Base-by-base conservation (phyloP, 2,888 invertebrate genomes). In the Megamerina dolium region DNA sequence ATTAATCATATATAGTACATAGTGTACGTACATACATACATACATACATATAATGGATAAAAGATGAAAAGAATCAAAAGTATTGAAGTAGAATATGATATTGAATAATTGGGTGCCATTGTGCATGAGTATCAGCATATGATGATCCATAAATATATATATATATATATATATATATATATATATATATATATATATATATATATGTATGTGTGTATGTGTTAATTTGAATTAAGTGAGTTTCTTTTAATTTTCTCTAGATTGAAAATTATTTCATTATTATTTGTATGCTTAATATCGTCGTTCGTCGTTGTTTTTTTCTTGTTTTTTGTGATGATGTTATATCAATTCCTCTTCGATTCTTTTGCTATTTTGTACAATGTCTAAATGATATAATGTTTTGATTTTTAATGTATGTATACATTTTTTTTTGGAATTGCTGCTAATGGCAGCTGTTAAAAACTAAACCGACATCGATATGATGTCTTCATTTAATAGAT, bases 11-110 rank as follows among this genome's bases (percentile, higher is more conserved):
- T 33, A n/a, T n/a, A n/a, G n/a, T n/a, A n/a, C n/a, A n/a, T n/a
- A n/a, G n/a, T n/a, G n/a, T n/a, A n/a, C n/a, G n/a, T n/a, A n/a
- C n/a, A n/a, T n/a, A n/a, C n/a, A n/a, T n/a, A n/a, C n/a, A n/a
- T n/a, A n/a, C n/a, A n/a, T n/a, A n/a, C n/a, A n/a, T n/a, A n/a
- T 45, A 45, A 45, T 45, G 40, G 45, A 41, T 41, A 45, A 45
- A 40, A 41, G 37, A 45, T 45, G 45, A 45, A 45, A 41, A 45
- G 37, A 41, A 45, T 45, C 41, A 45, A 45, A 44, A 37, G 37
- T 45, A 45, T 45, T 40, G 44, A n/a, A n/a, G n/a, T n/a, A n/a
- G n/a, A 40, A 37, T 37, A 37, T 19, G 27, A 23, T 33, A 18
- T 27, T 14, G 20, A 37, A 43, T 37, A 43, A 43, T 43, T 43